phyloP scores from a whole-genome alignment of 92 coral and sea anemone genomes.

The Heteractis magnifica region DNA sequence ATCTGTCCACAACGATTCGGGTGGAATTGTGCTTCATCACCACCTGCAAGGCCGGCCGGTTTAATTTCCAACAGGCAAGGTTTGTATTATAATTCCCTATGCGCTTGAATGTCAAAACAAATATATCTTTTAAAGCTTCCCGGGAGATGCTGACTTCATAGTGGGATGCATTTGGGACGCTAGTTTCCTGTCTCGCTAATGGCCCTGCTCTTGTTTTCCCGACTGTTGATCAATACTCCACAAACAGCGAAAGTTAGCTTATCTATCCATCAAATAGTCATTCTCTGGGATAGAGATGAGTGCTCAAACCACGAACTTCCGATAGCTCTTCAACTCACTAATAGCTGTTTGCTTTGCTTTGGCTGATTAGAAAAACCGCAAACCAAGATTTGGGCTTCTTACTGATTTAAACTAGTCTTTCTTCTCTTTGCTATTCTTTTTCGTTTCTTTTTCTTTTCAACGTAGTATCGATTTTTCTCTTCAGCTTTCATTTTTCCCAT shows the following conservation, averaged over 20 bases:
- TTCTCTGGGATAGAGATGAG: slow-evolving; percentile 23
- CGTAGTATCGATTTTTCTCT: neutral
- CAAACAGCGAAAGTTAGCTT: slow-evolving; percentile 14
- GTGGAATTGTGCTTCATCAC: slow-evolving; percentile 1
- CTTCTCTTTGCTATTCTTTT: neutral
- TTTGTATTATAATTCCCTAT: slow-evolving; percentile 25
- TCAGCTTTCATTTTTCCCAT: neutral
- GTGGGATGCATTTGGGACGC: slow-evolving; percentile 16
- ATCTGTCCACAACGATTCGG: slow-evolving; percentile 5
- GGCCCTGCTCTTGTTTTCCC: slow-evolving; percentile 18
- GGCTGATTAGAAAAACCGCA: neutral
- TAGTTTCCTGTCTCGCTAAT: slow-evolving; percentile 31
- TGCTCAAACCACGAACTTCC: slow-evolving; percentile 31
- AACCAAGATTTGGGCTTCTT: neutral
- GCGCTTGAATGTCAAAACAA: slow-evolving; percentile 39
- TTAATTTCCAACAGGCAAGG: slow-evolving; percentile 17
- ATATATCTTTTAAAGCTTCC: slow-evolving; percentile 19
- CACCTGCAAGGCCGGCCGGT: slow-evolving; percentile 25
- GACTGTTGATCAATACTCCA: slow-evolving; percentile 9
- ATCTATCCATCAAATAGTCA: slow-evolving; percentile 14
- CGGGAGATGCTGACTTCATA: slow-evolving; percentile 24
- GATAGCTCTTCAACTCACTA: slow-evolving; percentile 29
- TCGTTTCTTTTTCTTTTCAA: neutral
- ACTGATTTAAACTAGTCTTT: neutral
- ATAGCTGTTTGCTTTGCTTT: slow-evolving; percentile 29